Percentiles rank a stretch among this genome's conserved stretches.
phyloP scores from a whole-genome alignment of 1,140 invertebrate genomes.

The Stegodyphus mimosarum region DNA sequence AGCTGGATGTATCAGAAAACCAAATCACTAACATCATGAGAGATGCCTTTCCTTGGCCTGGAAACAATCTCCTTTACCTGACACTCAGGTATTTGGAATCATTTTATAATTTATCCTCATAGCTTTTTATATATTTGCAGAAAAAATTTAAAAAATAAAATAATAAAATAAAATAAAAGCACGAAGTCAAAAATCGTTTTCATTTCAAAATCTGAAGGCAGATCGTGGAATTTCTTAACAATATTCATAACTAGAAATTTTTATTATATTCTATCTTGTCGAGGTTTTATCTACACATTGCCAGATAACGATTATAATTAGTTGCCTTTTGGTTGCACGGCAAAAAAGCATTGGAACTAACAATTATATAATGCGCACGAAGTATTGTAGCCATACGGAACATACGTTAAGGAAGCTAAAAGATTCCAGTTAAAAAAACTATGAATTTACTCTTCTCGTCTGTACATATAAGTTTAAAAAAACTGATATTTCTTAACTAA shows the following conservation, averaged over 20 bases:
- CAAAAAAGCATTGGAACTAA: no score
- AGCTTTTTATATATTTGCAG: background rate
- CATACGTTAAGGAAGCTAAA: no score
- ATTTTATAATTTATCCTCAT: background rate
- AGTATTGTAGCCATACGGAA: no score
- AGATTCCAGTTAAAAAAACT: no score
- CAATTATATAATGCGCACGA: no score
- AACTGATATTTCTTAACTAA: no score
- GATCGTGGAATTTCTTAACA: background rate
- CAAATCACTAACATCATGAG: slow-evolving; percentile 1
- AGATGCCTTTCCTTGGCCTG: slow-evolving; percentile 11
- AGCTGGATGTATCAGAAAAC: slow-evolving; percentile 35
- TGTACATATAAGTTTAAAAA: no score
- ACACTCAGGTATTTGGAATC: background rate
- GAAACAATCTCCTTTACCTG: slow-evolving; percentile 19
- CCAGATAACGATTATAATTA: background rate
- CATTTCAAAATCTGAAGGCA: background rate
- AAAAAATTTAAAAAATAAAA: no score
- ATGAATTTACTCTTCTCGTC: no score
- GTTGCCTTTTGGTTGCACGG: no score
- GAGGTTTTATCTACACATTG: background rate
- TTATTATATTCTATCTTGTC: background rate
- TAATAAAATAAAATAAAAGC: no score
- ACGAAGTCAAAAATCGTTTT: background rate
- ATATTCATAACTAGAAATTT: background rate